Base-by-base conservation (phyloP, 1,140 invertebrate genomes). In the Aricia agestis region DNA sequence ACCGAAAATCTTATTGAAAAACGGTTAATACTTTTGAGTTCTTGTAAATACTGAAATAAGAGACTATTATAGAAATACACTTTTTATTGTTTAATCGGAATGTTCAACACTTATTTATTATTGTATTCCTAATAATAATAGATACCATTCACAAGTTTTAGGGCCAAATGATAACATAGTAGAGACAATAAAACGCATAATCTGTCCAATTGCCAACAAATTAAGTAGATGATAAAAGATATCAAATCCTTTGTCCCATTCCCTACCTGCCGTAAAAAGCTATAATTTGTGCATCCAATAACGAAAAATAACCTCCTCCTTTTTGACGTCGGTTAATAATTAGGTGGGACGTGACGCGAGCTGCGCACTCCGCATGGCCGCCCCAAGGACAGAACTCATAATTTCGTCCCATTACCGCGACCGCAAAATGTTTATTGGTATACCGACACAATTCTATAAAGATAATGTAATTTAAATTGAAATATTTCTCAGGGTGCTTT, bases 211-310 rank as follows among this genome's bases (percentile, higher is more conserved):
- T 52, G 45, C 11, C 11, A 13, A 52, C 45, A 52, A 52, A 52
- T 52, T 52, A 15, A 52, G 45, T 52, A 15, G 45, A 52, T 36
- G 36, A 52, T 52, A 52, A 52, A 52, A 52, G 13, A 15, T 52
- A 36, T 36, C 36, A 36, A 18, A 25, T 58, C 41, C 25, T 76
- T 73, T 69, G 68, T 61, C 59, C 42, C 45, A 67, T 32, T 61
- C 61, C 63, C 31, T 65, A 63, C 66, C 76, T 71, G 76, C 71
- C 74, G 73, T 79, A 75, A 74, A 86, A 86, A 86, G 78, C 87
- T 87, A 86, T 89, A 89, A 91, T 89, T 91, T 88, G 85, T 83
- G 78, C 80, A 85, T 86, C 85, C 80, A 86, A 81, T 80, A 80
- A 80, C 78, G 79, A 79, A 78, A 77, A 36, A 36, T 36, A 36